Percentiles rank a stretch among this genome's conserved stretches.
Conservation (phyloP, 2,888 invertebrate species). For the Cantharis rustica region DNA sequence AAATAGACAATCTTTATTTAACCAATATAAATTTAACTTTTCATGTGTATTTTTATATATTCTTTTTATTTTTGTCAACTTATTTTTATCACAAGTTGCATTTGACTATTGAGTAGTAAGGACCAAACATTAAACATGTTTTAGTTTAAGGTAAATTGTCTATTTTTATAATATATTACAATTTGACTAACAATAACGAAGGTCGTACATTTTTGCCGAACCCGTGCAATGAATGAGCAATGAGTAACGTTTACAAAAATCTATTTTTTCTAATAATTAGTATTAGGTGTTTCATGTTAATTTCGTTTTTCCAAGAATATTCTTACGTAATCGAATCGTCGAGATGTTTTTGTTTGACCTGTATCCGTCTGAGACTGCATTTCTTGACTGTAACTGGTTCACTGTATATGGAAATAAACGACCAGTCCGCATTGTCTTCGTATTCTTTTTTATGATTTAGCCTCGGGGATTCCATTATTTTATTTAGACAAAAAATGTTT, state of each 20-base stretch:
- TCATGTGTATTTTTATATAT: neutral
- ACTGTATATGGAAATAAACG: constrained; percentile 19
- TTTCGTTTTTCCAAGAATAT: constrained; percentile 1
- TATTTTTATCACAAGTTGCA: neutral
- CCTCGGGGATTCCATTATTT: neutral
- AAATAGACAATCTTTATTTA: neutral
- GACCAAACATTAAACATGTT: too few relatives aligned
- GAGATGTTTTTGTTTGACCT: constrained; percentile 23
- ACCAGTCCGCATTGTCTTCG: constrained; percentile 12
- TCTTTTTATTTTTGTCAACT: neutral
- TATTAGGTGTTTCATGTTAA: neutral
- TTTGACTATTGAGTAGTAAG: neutral
- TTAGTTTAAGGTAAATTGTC: neutral
- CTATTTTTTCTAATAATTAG: neutral
- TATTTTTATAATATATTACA: neutral
- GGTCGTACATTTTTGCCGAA: neutral
- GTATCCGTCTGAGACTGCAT: constrained; percentile 21
- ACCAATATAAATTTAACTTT: neutral
- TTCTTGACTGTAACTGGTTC: constrained; percentile 14
- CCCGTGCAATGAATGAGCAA: neutral
- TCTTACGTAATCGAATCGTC: constrained; percentile 19
- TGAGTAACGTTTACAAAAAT: neutral
- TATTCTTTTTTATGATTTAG: neutral
- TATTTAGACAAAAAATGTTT: neutral
- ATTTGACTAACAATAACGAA: neutral